phyloP scores from a whole-genome alignment of 2,888 invertebrate genomes.

The Bruchidius siliquastri region DNA sequence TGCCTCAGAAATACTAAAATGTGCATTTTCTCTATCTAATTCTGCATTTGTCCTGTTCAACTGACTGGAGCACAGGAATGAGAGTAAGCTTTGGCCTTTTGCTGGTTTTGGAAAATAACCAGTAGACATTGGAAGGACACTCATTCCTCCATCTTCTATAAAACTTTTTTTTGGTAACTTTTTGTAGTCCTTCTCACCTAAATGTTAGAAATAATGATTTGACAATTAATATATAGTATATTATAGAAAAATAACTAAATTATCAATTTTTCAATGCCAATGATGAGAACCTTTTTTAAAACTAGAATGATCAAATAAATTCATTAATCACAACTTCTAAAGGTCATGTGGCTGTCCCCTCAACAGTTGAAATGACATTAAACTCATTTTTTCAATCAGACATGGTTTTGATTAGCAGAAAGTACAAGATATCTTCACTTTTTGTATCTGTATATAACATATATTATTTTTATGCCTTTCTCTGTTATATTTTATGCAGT shows the following conservation, averaged over 20 bases:
- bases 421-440: neutral
- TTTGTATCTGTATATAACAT: no score
- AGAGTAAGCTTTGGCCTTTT: conserved; percentile 67
- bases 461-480: no score
- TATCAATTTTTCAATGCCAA: no score
- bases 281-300: no score
- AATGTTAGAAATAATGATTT: neutral
- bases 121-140: conserved; percentile 56
- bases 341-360: no score
- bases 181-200: conserved; percentile 48
- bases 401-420: neutral
- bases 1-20: conserved; percentile 79
- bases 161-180: conserved; percentile 53
- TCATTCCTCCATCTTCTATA: conserved; percentile 57
- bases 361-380: no score
- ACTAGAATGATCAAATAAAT: no score
- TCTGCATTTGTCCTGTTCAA: conserved; percentile 69
- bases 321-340: no score
- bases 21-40: conserved; percentile 79
- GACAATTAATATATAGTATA: no score
- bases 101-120: conserved; percentile 58
- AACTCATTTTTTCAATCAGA: no score
- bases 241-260: no score
- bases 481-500: no score
- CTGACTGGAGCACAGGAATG: conserved; percentile 68